A percentile compares a stretch with the other conserved stretches of the same genome.
Evolutionary conservation across 2,113 vertebrate genomes (phyloP).

Genomic region (Lipophrys pholis): DNA sequence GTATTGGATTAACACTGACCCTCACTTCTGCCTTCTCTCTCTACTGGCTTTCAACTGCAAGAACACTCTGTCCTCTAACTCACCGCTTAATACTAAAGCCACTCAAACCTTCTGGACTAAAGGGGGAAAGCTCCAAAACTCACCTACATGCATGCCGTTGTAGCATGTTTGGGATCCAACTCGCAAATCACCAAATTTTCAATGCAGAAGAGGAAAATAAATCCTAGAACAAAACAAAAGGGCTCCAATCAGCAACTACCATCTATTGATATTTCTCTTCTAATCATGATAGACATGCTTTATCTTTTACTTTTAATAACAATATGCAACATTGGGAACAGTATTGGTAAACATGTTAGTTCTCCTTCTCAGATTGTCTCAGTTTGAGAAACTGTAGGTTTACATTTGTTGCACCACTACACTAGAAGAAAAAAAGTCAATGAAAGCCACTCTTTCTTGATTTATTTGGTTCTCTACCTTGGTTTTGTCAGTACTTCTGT

Average conservation of each 20-base stretch:
- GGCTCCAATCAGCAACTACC: constrained; percentile 69
- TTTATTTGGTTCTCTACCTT: constrained; percentile 34
- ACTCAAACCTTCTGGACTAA: constrained; percentile 80
- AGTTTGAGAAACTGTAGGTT: no score
- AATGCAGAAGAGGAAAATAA: constrained; percentile 74
- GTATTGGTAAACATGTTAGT: constrained; percentile 15
- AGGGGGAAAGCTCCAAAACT: constrained; percentile 78
- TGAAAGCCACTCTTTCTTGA: constrained; percentile 72
- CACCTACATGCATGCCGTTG: constrained; percentile 86
- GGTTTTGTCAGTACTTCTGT: constrained; percentile 43
- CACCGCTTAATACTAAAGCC: constrained; percentile 80
- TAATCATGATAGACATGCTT: constrained; percentile 80
- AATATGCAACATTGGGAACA: constrained; percentile 85
- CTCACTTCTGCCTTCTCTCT: constrained; percentile 73
- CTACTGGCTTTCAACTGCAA: constrained; percentile 83
- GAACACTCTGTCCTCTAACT: constrained; percentile 81
- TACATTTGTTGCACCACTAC: not conserved
- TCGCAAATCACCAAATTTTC: constrained; percentile 67
- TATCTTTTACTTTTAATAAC: constrained; percentile 78
- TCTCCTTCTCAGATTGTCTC: constrained; percentile 2
- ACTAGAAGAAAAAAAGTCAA: constrained; percentile 72
- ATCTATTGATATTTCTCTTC: constrained; percentile 77
- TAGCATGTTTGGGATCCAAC: constrained; percentile 85
- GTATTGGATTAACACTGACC: constrained; percentile 84
- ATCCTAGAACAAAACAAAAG: constrained; percentile 60